Conservation (phyloP, 2,797 vertebrate genomes). For the Tadarida brasiliensis region DNA sequence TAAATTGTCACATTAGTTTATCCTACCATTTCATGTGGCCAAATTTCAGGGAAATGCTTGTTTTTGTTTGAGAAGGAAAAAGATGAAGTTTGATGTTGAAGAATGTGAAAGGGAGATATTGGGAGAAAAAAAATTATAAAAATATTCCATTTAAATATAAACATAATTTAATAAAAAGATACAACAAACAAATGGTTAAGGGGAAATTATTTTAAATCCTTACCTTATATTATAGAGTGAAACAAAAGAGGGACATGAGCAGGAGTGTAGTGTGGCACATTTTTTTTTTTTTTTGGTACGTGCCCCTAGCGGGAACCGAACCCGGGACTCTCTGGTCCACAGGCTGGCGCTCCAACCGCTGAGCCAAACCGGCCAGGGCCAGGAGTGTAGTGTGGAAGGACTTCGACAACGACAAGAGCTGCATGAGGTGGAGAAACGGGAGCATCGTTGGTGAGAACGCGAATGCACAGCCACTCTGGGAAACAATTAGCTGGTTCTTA, state of each 20-base stretch:
- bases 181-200: not conserved
- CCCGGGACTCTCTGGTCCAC: too few species aligned
- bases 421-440: not conserved
- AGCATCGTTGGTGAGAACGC: not conserved
- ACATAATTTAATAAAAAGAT: constrained; percentile 10
- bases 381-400: not conserved
- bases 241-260: not conserved
- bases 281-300: too few species aligned
- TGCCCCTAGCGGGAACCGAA: too few species aligned
- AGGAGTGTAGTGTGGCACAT: not conserved
- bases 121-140: not conserved
- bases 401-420: not conserved
- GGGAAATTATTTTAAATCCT: constrained; percentile 33
- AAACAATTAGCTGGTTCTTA: not conserved
- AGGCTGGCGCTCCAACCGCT: too few species aligned
- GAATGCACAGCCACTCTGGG: not conserved
- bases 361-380: too few species aligned
- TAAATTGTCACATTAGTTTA: not conserved
- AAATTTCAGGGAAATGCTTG: constrained; percentile 14
- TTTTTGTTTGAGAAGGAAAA: constrained; percentile 42
- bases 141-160: not conserved
- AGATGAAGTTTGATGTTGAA: not conserved
- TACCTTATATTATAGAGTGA: not conserved
- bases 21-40: not conserved
- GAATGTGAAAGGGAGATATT: not conserved